Percentiles rank a stretch among this genome's conserved stretches.
phyloP scores from a whole-genome alignment of 2,797 vertebrate species.

The Buphagus erythrorhynchus region DNA sequence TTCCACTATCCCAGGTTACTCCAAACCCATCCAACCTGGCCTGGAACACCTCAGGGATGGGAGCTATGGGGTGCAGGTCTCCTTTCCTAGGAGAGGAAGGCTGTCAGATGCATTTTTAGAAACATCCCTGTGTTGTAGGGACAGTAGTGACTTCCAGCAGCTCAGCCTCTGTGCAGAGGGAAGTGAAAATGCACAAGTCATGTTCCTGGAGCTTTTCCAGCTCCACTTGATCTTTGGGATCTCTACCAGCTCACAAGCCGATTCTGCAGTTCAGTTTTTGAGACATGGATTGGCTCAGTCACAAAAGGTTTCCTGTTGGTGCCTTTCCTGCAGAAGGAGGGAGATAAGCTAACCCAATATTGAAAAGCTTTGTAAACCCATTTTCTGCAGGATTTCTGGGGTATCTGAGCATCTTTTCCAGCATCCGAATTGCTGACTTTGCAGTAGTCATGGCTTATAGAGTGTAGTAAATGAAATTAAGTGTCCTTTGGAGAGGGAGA shows the following conservation, averaged over 20 bases:
- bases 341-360: neutral
- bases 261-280: neutral
- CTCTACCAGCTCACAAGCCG: neutral
- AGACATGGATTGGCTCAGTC: neutral
- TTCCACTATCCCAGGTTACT: neutral
- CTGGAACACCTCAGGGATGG: neutral
- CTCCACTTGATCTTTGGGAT: neutral
- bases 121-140: neutral
- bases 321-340: neutral
- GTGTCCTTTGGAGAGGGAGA: neutral
- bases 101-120: neutral
- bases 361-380: rapidly evolving
- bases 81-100: neutral
- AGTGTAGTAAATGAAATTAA: neutral
- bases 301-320: neutral
- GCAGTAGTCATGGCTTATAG: neutral
- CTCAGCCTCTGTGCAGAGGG: neutral
- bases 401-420: neutral
- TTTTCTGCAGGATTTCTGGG: neutral
- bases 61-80: rapidly evolving
- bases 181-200: rapidly evolving
- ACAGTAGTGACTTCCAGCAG: neutral
- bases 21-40: neutral
- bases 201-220: neutral
- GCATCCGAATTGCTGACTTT: neutral